Evolutionary conservation across 2,113 vertebrate genomes (phyloP), one percentile per base, ranked within the genome.

Genomic region (Callorhinus ursinus): DNA sequence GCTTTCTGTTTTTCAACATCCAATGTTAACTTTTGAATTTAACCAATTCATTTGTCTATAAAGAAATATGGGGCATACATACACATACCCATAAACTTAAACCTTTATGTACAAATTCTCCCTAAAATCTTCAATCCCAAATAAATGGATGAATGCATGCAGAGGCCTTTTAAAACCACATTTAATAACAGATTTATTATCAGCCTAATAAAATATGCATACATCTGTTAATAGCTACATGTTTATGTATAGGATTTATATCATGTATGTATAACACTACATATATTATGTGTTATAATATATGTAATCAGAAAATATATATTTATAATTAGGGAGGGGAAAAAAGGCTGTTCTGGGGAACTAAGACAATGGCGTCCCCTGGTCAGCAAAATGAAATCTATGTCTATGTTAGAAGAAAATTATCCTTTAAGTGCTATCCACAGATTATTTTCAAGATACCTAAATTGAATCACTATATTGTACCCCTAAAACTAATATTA

Each of bases 11-110:
- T 88, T 87, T 42, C 14, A 92, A 77, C 18, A 83, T 39, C 6
- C 11, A 65, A 16, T 90, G 89, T 84, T 53, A 81, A 89, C 19
- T 89, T 88, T 88, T 69, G 16, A 74, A 31, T 84, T 96, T 96
- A 93, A 39, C 18, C 4, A 71, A 51, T 15, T 1, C 12, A 77
- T 82, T 90, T 90, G 8, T 57, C 11, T 31, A 24, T 24, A 36
- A 69, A 69, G 67, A 69, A 69, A 69, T 83, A 81, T 16, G 9
- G 26, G 7, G 1, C 19, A 19, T 59, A 95, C 21, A 28, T 46
- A 36, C 19, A 67, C 7, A 88, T 42, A 77, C 5, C 2, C 36
- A 51, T 76, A 61, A 87, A 11, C 16, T 42, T 46, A 42, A 16
- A 49, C 1, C 8, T 72, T 51, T 18, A 79, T 33, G 28, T 83